phyloP scores from a whole-genome alignment of 2,113 vertebrate genomes.

The Paradoxurus hermaphroditus region DNA sequence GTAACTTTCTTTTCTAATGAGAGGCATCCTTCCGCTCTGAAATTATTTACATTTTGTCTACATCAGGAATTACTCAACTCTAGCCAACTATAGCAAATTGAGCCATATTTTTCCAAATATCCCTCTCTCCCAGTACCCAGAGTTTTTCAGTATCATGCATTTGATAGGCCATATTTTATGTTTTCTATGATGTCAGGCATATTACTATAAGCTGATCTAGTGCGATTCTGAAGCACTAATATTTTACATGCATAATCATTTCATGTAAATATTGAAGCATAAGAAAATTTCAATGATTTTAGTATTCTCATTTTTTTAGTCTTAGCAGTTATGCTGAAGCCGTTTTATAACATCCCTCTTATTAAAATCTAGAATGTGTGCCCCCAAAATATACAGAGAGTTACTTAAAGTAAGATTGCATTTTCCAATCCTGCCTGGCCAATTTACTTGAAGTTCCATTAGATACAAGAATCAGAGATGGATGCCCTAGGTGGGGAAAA shows the following conservation, averaged over 20 bases:
- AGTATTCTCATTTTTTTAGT: background rate
- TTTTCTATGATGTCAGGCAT: background rate
- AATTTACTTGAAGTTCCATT: slow-evolving; percentile 24
- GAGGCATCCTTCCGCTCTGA: background rate
- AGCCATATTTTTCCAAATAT: slow-evolving; percentile 9
- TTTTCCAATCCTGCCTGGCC: background rate
- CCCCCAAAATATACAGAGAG: background rate
- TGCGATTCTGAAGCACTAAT: slow-evolving; percentile 16
- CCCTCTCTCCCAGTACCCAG: background rate
- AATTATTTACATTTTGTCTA: background rate
- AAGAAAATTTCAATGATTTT: background rate
- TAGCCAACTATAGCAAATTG: background rate
- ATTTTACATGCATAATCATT: slow-evolving; percentile 13
- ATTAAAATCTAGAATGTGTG: background rate
- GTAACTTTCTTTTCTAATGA: background rate
- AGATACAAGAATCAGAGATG: background rate
- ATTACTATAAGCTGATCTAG: background rate
- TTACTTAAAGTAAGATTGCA: background rate
- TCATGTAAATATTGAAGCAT: background rate
- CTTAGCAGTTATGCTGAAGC: background rate
- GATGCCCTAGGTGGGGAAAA: background rate
- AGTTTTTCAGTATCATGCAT: background rate
- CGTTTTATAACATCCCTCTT: background rate
- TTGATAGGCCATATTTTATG: background rate
- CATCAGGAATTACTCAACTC: background rate